Conservation (phyloP, 2,888 invertebrate genomes). For the Balanococcus diminutus region DNA sequence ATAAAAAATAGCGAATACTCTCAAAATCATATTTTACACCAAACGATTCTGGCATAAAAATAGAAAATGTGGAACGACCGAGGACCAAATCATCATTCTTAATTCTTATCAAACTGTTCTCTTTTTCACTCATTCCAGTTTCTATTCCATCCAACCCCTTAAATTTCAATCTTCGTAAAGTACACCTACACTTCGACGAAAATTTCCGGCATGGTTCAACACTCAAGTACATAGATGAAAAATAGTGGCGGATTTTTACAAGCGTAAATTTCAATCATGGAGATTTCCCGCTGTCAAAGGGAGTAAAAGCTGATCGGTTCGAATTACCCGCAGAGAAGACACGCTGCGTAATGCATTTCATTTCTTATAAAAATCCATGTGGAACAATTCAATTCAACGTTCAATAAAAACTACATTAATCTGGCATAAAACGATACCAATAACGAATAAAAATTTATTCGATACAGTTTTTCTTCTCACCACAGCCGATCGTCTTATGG, state of each 20-base stretch:
- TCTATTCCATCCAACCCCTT: too few species aligned
- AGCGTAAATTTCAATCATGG: slow-evolving; percentile 33
- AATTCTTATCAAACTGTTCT: too few species aligned
- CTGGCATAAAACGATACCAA: slow-evolving; percentile 51
- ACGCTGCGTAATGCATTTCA: slow-evolving; percentile 53
- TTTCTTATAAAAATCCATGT: slow-evolving; percentile 48
- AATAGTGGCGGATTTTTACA: slow-evolving; percentile 17
- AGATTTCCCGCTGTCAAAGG: slow-evolving; percentile 37
- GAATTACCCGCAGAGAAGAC: slow-evolving; percentile 52
- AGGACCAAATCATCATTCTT: too few species aligned
- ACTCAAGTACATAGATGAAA: not conserved
- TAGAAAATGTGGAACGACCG: too few species aligned
- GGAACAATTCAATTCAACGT: slow-evolving; percentile 50
- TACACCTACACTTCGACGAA: too few species aligned
- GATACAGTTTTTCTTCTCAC: slow-evolving; percentile 26
- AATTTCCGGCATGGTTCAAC: not conserved
- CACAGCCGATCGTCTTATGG: slow-evolving; percentile 7
- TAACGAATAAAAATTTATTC: slow-evolving; percentile 47
- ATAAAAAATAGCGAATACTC: too few species aligned
- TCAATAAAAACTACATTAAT: slow-evolving; percentile 54
- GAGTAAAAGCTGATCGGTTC: slow-evolving; percentile 31
- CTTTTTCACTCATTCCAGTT: too few species aligned
- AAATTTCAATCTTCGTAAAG: not conserved
- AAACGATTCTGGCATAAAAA: too few species aligned
- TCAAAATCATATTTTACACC: too few species aligned